Evolutionary conservation across 2,113 vertebrate genomes (phyloP), one percentile per base, ranked within the genome.

Genomic region (Rhipidura dahli): DNA sequence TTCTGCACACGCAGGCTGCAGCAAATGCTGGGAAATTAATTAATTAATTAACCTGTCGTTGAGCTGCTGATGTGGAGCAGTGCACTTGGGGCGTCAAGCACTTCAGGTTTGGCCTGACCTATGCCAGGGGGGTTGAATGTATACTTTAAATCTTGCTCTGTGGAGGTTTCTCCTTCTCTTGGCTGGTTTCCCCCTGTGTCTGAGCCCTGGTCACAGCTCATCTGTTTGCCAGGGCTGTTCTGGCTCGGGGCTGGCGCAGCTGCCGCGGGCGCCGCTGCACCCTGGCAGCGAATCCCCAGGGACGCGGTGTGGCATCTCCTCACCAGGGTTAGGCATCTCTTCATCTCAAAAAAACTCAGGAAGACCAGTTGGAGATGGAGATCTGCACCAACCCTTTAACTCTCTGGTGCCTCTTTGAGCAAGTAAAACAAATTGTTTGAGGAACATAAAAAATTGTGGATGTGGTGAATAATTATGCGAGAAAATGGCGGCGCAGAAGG

Each of bases 241-340:
- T 95, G 95, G 93, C 95, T 79, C 37, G 1, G 56, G 54, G 54
- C 39, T 64, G 73, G 79, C 17, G 19, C 94, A 95, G 92, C 89
- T 97, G 96, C 86, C 7, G 2, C 45, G 63, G 88, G 90, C 24
- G 1, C 80, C 0, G 18, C n/a, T 53, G 59, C 40, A 87, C 51
- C 83, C 47, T 18, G 39, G 92, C 91, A 95, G 60, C 0, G 1
- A 91, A 18, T 71, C 82, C 85, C 70, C 49, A 63, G 83, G 84
- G 84, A 65, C 54, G 40, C 45, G 1, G 50, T 14, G 17, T 87
- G 88, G 91, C 95, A 69, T 56, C 73, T 85, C 89, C 90, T 89
- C 90, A 72, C 89, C 93, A 87, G 87, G 79, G 49, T 50, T 31
- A 30, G 76, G n/a, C 63, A 39, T 39, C 39, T 84, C 53, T 56